A percentile compares a stretch with the other conserved stretches of the same genome.
Conservation (phyloP, 2,888 invertebrate species). For the Coleophora deauratella region DNA sequence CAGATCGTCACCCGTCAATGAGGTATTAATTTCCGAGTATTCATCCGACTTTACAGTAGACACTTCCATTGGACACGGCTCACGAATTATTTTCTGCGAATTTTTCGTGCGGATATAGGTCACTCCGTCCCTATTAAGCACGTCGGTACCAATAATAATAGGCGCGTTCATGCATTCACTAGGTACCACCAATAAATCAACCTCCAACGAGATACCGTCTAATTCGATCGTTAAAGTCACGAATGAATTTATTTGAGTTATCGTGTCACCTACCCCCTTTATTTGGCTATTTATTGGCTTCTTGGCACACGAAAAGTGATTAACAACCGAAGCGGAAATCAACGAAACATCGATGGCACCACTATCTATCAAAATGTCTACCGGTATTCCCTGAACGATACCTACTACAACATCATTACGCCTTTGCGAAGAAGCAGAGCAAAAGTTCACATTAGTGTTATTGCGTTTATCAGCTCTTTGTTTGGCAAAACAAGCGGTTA, state of each 20-base stretch:
- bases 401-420: constrained; percentile 6
- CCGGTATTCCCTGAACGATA: constrained; percentile 7
- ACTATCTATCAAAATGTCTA: constrained; percentile 13
- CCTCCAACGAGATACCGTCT: constrained; percentile 9
- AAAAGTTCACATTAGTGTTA: constrained; percentile 10
- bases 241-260: constrained; percentile 4
- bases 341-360: constrained; percentile 8
- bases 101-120: constrained; percentile 8
- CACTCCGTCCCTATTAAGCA: constrained; percentile 11
- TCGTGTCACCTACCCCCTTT: constrained; percentile 9
- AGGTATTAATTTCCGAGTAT: no score
- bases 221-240: constrained; percentile 9
- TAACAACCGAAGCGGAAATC: constrained; percentile 3
- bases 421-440: not conserved
- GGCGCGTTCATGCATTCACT: constrained; percentile 2
- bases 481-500: constrained; percentile 9
- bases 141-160: constrained; percentile 11
- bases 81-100: no score
- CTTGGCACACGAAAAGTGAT: constrained; percentile 1
- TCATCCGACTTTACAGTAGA: no score
- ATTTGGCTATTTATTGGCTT: constrained; percentile 3
- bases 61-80: no score
- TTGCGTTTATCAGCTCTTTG: not conserved
- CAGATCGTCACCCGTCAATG: no score
- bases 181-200: constrained; percentile 11